A percentile compares a stretch with the other conserved stretches of the same genome.
Evolutionary conservation across 2,888 invertebrate species (phyloP).

Genomic region (Drosophila histrio): DNA sequence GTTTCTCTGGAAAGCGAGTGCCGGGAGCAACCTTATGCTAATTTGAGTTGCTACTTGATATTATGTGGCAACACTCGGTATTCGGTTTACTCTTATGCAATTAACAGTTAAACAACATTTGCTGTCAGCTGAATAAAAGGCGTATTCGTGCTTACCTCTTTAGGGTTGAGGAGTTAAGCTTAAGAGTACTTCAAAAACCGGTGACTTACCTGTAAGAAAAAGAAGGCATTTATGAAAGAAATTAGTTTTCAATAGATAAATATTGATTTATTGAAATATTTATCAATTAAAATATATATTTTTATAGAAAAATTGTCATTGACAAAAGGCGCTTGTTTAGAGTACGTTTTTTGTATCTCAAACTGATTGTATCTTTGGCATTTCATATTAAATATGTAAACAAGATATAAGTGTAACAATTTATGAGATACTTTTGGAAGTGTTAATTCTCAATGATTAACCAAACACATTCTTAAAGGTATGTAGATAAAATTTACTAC

Average conservation of each 20-base stretch:
- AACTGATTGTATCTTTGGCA: no score
- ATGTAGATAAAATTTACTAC: no score
- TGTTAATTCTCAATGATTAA: no score
- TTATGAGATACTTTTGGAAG: no score
- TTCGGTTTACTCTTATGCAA: slow-evolving; percentile 31
- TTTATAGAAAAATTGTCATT: slow-evolving; percentile 3
- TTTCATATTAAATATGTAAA: no score
- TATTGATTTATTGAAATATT: not conserved
- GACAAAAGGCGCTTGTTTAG: not conserved
- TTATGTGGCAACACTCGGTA: slow-evolving; percentile 17
- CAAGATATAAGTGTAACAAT: no score
- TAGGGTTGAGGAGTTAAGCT: no score
- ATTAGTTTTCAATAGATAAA: not conserved
- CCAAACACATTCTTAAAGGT: no score
- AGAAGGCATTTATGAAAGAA: not conserved
- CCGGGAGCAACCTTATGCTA: slow-evolving; percentile 63
- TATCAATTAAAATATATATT: not conserved
- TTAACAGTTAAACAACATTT: slow-evolving; percentile 37
- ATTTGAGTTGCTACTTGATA: slow-evolving; percentile 43
- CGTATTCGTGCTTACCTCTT: slow-evolving; percentile 15
- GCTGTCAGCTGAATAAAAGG: not conserved
- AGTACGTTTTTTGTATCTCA: not conserved
- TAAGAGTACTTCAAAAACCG: not conserved
- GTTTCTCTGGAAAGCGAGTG: slow-evolving; percentile 68
- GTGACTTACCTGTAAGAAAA: slow-evolving; percentile 40